Percentiles rank a stretch among this genome's conserved stretches.
These are phyloP conservation scores for Melikaiella ostensackeni DNA, from an alignment of 2,888 invertebrate species.

Conservation along the genomic window DNA sequence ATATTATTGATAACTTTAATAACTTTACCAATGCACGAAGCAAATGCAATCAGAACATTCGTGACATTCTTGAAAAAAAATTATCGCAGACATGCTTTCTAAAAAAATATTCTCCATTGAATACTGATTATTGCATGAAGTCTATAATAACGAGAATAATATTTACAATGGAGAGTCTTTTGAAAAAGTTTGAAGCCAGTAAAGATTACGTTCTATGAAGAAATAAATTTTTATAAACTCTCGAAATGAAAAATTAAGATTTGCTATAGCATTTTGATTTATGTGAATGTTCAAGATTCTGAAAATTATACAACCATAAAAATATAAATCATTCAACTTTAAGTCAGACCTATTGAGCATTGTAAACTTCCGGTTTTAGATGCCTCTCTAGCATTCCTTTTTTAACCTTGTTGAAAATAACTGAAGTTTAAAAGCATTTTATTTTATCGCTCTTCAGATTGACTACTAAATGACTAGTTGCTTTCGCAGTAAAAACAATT, in stretches of 20 bases:
- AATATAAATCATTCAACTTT: background rate
- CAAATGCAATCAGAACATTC: background rate
- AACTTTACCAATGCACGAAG: background rate
- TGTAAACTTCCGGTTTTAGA: background rate
- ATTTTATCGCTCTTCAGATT: background rate
- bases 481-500: background rate
- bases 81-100: background rate
- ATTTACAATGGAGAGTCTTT: background rate
- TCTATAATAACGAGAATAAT: background rate
- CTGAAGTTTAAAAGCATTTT: conserved; percentile 1
- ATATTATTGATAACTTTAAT: background rate
- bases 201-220: background rate
- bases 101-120: background rate
- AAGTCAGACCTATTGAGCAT: background rate
- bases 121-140: background rate
- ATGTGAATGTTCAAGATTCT: background rate
- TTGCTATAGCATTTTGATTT: background rate
- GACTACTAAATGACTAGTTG: background rate
- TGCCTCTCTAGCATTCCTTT: background rate
- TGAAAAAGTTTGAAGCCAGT: background rate
- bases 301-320: background rate
- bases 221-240: background rate
- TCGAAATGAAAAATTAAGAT: background rate
- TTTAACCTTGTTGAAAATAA: background rate
- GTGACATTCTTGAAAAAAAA: background rate